These are phyloP conservation scores for Oceanodroma leucorhoa DNA, from an alignment of 2,797 vertebrate genomes.

Conservation along the genomic window DNA sequence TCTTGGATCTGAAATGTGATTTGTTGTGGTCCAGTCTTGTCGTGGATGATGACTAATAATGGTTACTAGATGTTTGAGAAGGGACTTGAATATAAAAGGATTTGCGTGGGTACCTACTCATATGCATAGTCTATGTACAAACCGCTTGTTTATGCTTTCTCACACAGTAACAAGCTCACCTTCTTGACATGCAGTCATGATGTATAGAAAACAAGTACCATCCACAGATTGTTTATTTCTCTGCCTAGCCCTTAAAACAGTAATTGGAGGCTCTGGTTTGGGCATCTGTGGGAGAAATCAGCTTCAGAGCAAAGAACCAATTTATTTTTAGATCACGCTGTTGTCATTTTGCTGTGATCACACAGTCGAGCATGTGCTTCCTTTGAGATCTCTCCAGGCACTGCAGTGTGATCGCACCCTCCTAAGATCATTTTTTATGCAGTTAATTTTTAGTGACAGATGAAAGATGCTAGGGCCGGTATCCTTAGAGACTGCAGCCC, in stretches of 20 bases:
- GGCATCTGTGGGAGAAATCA: constrained; percentile 9
- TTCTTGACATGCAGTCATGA: neutral
- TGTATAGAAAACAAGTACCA: neutral
- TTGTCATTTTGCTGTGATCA: constrained; percentile 51
- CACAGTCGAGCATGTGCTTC: constrained; percentile 9
- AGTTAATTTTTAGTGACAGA: constrained; percentile 53
- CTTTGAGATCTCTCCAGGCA: constrained; percentile 52
- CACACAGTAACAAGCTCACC: neutral
- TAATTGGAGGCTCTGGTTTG: constrained; percentile 1
- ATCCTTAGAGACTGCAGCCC: neutral
- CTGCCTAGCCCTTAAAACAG: neutral
- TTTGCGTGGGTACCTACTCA: neutral
- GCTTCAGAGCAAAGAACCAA: neutral
- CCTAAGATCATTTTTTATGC: constrained; percentile 24
- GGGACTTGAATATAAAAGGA: neutral
- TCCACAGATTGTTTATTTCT: neutral
- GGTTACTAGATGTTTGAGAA: neutral
- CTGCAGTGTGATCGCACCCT: constrained; percentile 16
- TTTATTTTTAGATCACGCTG: constrained; percentile 48
- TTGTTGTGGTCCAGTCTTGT: neutral
- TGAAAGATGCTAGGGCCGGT: constrained; percentile 14
- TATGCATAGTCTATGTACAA: neutral
- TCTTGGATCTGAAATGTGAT: neutral
- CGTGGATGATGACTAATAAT: neutral
- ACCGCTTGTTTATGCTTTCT: neutral